These are phyloP conservation scores for Platysteira castanea DNA, from an alignment of 2,113 vertebrate species.

Conservation along the genomic window DNA sequence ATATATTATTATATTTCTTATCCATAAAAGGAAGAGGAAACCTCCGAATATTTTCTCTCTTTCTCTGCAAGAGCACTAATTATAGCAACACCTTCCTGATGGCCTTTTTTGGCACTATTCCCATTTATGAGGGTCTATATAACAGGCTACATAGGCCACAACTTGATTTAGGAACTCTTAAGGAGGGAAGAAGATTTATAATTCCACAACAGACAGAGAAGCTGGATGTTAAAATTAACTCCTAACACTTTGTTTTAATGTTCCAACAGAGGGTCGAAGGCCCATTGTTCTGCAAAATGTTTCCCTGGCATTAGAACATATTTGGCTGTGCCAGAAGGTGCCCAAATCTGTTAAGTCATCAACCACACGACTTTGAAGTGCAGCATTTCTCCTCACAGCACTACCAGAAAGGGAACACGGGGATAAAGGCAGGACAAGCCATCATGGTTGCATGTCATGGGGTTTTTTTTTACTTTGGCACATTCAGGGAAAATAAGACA, in stretches of 20 bases:
- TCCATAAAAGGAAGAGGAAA: slow-evolving; percentile 36
- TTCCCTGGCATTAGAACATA: background rate
- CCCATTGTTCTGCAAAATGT: background rate
- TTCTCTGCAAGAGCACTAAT: slow-evolving; percentile 24
- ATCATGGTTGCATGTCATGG: rapidly evolving
- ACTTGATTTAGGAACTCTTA: background rate
- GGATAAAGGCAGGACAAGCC: background rate
- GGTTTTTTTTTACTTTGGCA: background rate
- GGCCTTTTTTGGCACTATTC: background rate
- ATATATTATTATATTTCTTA: slow-evolving; percentile 69
- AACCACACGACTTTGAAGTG: background rate
- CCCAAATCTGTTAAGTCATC: background rate
- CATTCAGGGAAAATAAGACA: background rate
- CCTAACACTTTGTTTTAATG: background rate
- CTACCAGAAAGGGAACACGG: background rate
- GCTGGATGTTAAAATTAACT: background rate
- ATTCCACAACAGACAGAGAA: background rate
- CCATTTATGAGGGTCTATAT: background rate
- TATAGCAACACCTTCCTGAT: background rate
- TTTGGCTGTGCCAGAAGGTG: background rate
- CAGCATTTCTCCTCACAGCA: background rate
- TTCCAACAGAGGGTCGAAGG: background rate
- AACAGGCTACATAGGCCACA: background rate
- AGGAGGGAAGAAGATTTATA: background rate
- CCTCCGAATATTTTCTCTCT: background rate